A percentile compares a stretch with the other conserved stretches of the same genome.
phyloP scores from a whole-genome alignment of 1,140 invertebrate species.

The Mycetomoellerius zeteki region DNA sequence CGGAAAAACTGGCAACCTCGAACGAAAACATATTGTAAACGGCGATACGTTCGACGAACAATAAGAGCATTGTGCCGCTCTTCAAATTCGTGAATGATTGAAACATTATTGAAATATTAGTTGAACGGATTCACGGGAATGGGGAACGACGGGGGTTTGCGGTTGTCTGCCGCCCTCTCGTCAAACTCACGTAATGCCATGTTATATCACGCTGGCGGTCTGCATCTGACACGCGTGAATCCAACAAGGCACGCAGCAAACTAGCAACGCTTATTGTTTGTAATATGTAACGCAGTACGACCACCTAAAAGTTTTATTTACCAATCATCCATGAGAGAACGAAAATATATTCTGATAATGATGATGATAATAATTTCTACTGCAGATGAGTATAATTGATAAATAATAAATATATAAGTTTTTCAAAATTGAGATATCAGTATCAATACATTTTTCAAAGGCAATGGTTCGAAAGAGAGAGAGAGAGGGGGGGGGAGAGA shows the following conservation, averaged over 20 bases:
- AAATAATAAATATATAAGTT: neutral
- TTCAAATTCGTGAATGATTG: conserved; percentile 59
- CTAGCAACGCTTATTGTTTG: conserved; percentile 82
- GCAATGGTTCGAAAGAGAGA: neutral
- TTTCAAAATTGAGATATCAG: neutral
- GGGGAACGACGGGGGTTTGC: conserved; percentile 39
- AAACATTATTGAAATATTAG: conserved; percentile 73
- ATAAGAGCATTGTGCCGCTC: conserved; percentile 4
- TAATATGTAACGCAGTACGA: conserved; percentile 43
- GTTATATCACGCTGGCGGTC: conserved; percentile 82
- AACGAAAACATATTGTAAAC: conserved; percentile 2
- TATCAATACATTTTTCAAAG: neutral
- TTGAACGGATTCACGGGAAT: conserved; percentile 63
- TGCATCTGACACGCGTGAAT: conserved; percentile 84
- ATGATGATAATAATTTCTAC: neutral
- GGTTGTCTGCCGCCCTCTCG: conserved; percentile 71
- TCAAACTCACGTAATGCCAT: conserved; percentile 82
- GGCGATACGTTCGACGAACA: conserved; percentile 5
- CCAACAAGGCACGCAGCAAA: conserved; percentile 81
- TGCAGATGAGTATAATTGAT: neutral
- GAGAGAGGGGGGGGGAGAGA: no score
- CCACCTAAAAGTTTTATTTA: conserved; percentile 18
- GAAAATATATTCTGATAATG: neutral
- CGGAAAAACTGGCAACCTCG: neutral
- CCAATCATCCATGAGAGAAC: neutral